A percentile compares a stretch with the other conserved stretches of the same genome.
These are phyloP conservation scores for Erpornis zantholeuca DNA, from an alignment of 2,113 vertebrate genomes.

Conservation along the genomic window DNA sequence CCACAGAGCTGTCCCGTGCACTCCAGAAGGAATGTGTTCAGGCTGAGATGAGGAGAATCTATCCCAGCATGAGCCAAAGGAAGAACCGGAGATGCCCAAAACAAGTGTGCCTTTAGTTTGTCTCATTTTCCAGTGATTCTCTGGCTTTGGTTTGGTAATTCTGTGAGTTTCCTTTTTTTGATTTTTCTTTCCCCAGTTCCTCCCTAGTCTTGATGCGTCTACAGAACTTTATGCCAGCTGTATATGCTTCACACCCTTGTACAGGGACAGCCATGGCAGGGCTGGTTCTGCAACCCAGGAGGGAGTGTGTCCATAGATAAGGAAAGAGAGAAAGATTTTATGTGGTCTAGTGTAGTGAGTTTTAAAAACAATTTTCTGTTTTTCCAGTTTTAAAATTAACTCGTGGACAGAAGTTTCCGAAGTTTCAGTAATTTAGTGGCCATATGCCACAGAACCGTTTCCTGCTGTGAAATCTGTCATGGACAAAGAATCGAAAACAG, in stretches of 20 bases:
- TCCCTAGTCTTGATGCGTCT: neutral
- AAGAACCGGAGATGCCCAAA: neutral
- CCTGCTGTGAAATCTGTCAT: conserved; percentile 74
- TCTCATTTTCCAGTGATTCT: neutral
- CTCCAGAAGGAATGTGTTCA: neutral
- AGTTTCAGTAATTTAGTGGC: conserved; percentile 71
- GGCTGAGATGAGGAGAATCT: neutral
- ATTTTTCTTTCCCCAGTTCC: neutral
- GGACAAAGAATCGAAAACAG: conserved; percentile 67
- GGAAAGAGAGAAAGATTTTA: neutral
- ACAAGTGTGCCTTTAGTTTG: neutral
- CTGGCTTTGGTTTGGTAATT: neutral
- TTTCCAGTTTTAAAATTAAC: conserved; percentile 70
- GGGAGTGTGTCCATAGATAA: neutral
- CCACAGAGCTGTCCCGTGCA: neutral
- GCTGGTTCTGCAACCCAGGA: neutral
- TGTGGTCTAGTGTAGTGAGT: neutral
- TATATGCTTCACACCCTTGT: neutral
- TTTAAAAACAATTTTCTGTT: neutral
- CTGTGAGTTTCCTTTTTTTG: neutral
- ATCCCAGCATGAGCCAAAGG: neutral
- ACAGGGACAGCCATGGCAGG: neutral
- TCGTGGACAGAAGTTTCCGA: conserved; percentile 72
- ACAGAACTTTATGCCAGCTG: neutral
- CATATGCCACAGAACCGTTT: conserved; percentile 70